A percentile compares a stretch with the other conserved stretches of the same genome.
phyloP scores from a whole-genome alignment of 2,797 vertebrate species.

The Gouania willdenowi region DNA sequence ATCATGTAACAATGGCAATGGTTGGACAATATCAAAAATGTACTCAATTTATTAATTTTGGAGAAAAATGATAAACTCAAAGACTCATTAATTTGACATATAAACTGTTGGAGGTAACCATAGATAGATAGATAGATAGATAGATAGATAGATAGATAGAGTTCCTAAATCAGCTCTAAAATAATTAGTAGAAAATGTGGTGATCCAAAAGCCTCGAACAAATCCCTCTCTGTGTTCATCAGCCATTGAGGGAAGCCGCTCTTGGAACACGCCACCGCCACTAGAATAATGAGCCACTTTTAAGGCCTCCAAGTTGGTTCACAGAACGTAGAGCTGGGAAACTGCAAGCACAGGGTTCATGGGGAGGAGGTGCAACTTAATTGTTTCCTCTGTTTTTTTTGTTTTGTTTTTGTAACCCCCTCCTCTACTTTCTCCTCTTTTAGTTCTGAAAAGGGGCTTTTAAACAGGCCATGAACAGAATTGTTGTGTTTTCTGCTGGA shows the following conservation, averaged over 20 bases:
- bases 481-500: slow-evolving; percentile 76
- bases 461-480: slow-evolving; percentile 76
- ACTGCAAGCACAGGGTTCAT: slow-evolving; percentile 68
- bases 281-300: slow-evolving; percentile 78
- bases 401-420: slow-evolving; percentile 54
- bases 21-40: too few relatives aligned
- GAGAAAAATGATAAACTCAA: too few relatives aligned
- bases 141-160: slow-evolving; percentile 55
- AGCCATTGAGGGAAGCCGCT: slow-evolving; percentile 70
- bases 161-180: slow-evolving; percentile 74
- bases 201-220: slow-evolving; percentile 71
- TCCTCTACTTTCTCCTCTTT: slow-evolving; percentile 45
- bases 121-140: slow-evolving; percentile 53
- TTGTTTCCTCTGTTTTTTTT: slow-evolving; percentile 75
- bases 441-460: slow-evolving; percentile 67
- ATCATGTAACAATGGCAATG: too few relatives aligned
- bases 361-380: slow-evolving; percentile 67
- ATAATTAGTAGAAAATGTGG: slow-evolving; percentile 68
- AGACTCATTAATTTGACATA: too few relatives aligned
- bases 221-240: slow-evolving; percentile 74
- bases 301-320: slow-evolving; percentile 77
- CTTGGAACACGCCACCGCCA: slow-evolving; percentile 73
- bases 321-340: slow-evolving; percentile 80
- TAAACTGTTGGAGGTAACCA: too few relatives aligned
- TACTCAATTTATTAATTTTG: too few relatives aligned